phyloP scores from a whole-genome alignment of 2,113 vertebrate species.

The Catharus bicknelli region DNA sequence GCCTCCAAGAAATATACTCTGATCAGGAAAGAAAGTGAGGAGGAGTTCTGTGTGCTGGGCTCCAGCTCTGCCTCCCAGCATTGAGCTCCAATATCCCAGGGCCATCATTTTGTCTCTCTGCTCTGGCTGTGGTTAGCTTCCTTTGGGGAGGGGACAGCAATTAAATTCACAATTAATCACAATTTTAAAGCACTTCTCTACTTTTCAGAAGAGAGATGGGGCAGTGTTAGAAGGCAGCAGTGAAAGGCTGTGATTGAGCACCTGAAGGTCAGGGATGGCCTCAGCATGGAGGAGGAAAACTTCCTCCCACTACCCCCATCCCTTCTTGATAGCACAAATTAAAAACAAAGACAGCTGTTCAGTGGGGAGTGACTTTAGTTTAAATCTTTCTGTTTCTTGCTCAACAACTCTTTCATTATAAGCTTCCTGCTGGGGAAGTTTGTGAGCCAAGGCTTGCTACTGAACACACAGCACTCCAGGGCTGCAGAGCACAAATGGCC shows the following conservation, averaged over 20 bases:
- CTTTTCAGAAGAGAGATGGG: not conserved
- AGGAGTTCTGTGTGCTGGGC: not conserved
- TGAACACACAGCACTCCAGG: not conserved
- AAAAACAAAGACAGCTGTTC: conserved; percentile 66
- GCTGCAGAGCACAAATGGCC: not conserved
- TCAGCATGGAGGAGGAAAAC: not conserved
- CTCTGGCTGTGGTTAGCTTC: not conserved
- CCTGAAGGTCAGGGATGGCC: conserved; percentile 38
- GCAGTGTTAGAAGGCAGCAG: not conserved
- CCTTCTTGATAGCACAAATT: conserved; percentile 23
- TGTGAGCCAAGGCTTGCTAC: conserved; percentile 43
- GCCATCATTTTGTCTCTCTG: not conserved
- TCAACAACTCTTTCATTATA: conserved; percentile 57
- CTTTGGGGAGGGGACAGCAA: not conserved
- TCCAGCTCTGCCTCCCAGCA: not conserved
- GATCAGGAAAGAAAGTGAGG: conserved; percentile 10
- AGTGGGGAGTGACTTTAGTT: conserved; percentile 3
- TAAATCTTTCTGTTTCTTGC: conserved; percentile 49
- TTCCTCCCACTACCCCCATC: not conserved
- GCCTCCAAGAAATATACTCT: conserved; percentile 33
- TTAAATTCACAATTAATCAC: not conserved
- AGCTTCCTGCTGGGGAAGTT: conserved; percentile 51
- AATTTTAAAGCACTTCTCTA: not conserved
- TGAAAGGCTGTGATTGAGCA: conserved; percentile 23
- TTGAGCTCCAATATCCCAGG: not conserved